phyloP scores from a whole-genome alignment of 2,113 vertebrate species.

The Lethenteron reissneri region DNA sequence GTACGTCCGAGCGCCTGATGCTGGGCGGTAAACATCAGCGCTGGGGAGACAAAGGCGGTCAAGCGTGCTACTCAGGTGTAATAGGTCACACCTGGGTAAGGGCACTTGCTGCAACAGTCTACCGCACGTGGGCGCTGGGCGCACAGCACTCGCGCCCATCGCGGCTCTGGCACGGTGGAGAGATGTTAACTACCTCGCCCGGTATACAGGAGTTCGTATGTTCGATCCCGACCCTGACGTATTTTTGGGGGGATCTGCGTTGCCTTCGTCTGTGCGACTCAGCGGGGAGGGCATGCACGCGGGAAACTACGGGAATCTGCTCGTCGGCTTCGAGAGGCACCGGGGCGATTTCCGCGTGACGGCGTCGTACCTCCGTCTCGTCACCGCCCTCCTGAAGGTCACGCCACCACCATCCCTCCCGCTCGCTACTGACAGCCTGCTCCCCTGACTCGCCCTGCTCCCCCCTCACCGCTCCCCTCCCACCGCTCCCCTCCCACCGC shows the following conservation, averaged over 20 bases:
- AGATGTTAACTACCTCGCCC: too few relatives aligned
- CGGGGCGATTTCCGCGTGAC: slow-evolving; percentile 77
- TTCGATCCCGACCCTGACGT: too few relatives aligned
- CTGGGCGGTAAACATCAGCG: too few relatives aligned
- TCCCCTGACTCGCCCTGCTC: neutral
- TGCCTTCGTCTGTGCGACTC: slow-evolving; percentile 8
- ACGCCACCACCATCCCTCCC: slow-evolving; percentile 3
- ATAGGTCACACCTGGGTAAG: too few relatives aligned
- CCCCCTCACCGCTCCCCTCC: neutral
- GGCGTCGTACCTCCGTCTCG: slow-evolving; percentile 57
- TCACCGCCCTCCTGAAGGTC: slow-evolving; percentile 81
- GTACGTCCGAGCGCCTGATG: too few relatives aligned
- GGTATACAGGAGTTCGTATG: too few relatives aligned
- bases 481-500: neutral
- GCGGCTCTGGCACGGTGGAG: too few relatives aligned
- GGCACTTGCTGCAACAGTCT: too few relatives aligned
- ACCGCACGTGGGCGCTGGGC: too few relatives aligned
- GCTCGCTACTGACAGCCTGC: neutral
- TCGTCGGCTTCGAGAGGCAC: slow-evolving; percentile 76
- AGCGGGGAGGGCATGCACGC: slow-evolving; percentile 95
- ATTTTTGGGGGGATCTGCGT: neutral
- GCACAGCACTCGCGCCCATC: too few relatives aligned
- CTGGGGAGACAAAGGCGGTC: too few relatives aligned
- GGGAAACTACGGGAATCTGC: slow-evolving; percentile 66
- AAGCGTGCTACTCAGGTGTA: too few relatives aligned